phyloP scores from a whole-genome alignment of 2,113 vertebrate genomes.

The Silurus glanis region DNA sequence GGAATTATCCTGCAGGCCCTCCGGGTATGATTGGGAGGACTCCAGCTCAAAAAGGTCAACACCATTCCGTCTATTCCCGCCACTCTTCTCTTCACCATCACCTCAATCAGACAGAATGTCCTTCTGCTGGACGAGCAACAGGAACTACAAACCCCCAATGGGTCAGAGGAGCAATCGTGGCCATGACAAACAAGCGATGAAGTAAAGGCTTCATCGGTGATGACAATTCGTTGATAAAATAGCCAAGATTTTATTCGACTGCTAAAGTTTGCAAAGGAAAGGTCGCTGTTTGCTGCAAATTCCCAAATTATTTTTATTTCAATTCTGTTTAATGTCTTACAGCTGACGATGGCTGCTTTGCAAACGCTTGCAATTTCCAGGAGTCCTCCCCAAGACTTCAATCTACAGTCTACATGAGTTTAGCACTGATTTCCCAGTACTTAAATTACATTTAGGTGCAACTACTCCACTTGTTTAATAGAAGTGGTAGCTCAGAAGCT shows the following conservation, averaged over 20 bases:
- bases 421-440: background rate
- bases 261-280: background rate
- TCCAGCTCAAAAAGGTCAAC: constrained; percentile 68
- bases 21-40: constrained; percentile 33
- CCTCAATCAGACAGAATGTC: constrained; percentile 47
- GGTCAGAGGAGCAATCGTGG: constrained; percentile 27
- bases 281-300: background rate
- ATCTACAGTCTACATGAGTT: background rate
- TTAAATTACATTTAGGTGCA: background rate
- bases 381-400: background rate
- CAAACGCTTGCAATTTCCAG: background rate
- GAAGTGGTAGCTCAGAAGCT: too few relatives aligned
- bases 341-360: background rate
- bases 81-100: constrained; percentile 29
- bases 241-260: background rate
- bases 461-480: background rate
- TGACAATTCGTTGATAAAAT: background rate
- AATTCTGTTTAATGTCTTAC: background rate
- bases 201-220: background rate
- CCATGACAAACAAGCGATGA: background rate
- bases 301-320: background rate
- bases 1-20: constrained; percentile 57
- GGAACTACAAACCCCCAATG: constrained; percentile 56
- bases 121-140: constrained; percentile 62
- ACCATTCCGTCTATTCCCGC: constrained; percentile 55